Percentiles rank a stretch among this genome's conserved stretches.
Conservation (phyloP, 2,888 invertebrate genomes). For the Hirudinaria manillensis region DNA sequence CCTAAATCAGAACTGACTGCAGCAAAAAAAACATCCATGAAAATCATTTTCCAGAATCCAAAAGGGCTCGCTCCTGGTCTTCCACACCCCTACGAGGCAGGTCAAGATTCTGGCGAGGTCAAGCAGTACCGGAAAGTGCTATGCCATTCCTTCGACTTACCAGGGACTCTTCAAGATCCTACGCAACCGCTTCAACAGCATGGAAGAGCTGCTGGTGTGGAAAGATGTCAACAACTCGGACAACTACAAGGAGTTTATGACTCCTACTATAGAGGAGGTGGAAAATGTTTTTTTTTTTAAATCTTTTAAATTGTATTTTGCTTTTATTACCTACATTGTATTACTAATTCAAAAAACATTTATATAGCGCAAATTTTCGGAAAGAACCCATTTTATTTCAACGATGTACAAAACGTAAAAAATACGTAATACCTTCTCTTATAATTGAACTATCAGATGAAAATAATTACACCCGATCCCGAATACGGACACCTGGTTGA, state of each 20-base stretch:
- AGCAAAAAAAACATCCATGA: neutral
- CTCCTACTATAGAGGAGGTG: slow-evolving; percentile 24
- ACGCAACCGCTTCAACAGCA: slow-evolving; percentile 33
- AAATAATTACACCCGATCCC: too few species aligned
- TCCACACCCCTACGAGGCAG: slow-evolving; percentile 41
- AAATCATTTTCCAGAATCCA: slow-evolving; percentile 19
- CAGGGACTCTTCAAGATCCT: slow-evolving; percentile 38
- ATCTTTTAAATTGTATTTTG: too few species aligned
- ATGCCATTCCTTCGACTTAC: slow-evolving; percentile 41
- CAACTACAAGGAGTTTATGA: slow-evolving; percentile 34
- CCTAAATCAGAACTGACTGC: too few species aligned
- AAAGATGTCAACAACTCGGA: slow-evolving; percentile 34
- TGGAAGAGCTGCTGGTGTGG: slow-evolving; percentile 14
- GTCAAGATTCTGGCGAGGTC: slow-evolving; percentile 38
- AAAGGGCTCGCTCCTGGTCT: slow-evolving; percentile 32
- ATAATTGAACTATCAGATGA: too few species aligned
- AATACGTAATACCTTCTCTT: too few species aligned
- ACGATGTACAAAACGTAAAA: too few species aligned
- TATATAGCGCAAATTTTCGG: too few species aligned
- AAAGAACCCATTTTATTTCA: too few species aligned
- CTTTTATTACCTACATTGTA: too few species aligned
- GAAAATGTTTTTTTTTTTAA: too few species aligned
- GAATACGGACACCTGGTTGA: too few species aligned
- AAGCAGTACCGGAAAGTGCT: slow-evolving; percentile 26
- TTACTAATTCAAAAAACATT: too few species aligned